Base-by-base conservation (phyloP, 2,888 invertebrate species). In the Thymelicus acteon region DNA sequence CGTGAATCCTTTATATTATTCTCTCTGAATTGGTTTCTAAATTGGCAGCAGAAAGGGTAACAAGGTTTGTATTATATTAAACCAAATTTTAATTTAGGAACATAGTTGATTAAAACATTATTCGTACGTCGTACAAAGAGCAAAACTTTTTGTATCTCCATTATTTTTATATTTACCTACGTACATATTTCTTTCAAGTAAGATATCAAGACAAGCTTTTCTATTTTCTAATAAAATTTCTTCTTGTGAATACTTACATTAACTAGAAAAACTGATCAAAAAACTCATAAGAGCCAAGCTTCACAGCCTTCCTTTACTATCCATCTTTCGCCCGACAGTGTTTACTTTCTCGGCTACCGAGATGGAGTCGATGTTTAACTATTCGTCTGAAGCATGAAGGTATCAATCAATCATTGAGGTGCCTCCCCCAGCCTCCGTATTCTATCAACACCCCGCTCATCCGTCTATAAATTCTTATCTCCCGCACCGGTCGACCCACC, bases 391-490 rank as follows among this genome's bases (percentile, higher is more conserved):
- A 78, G 80, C 80, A 79, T 82, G 79, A 80, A 78, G 77, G 80
- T 80, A 81, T 84, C 86, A 87, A 91, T 91, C 90, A 91, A 91
- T 90, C 91, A 90, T 86, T 79, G 81, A 78, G 82, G 79, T 78
- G 81, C 77, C 81, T 79, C 78, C 83, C 82, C 81, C 83, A 85
- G 85, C 83, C 84, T 85, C 84, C 85, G 86, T 87, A 90, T 92
- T 91, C 88, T 88, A 89, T 90, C 86, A 85, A 84, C 86, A 85
- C 85, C 78, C 79, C 80, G 77, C 86, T 86, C 86, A 86, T 88
- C 88, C 88, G 84, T 87, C 88, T 88, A 89, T 88, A 89, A 90
- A 91, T 90, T 88, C 88, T 90, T 90, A 90, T 90, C 89, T 87
- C 79, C 84, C 84, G 81, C 83, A 82, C 82, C 82, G 83, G 82